phyloP scores from a whole-genome alignment of 2,797 vertebrate genomes.

The Neopelma chrysocephalum region DNA sequence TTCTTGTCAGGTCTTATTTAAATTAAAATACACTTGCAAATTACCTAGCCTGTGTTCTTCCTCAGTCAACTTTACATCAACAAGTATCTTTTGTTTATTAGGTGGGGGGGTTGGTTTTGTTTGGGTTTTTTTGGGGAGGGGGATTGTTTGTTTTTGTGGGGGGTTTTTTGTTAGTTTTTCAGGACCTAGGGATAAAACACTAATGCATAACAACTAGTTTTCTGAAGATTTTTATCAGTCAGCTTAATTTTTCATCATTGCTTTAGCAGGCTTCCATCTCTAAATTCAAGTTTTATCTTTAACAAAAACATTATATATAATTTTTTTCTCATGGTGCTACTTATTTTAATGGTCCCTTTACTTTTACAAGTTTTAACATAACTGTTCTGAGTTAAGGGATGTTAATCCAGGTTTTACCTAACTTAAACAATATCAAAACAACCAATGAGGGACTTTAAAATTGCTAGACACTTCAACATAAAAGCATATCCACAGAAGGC shows the following conservation, averaged over 20 bases:
- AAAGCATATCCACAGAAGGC: not conserved
- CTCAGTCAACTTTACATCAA: not conserved
- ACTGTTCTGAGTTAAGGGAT: not conserved
- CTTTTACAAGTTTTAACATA: not conserved
- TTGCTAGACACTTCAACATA: not conserved
- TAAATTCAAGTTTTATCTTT: not conserved
- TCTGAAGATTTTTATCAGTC: not conserved
- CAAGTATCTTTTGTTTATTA: not conserved
- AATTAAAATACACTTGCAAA: not conserved
- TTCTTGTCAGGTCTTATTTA: not conserved
- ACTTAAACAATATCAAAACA: not conserved
- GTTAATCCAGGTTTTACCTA: not conserved
- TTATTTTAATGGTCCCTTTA: not conserved
- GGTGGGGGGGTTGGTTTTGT: not conserved
- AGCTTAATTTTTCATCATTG: not conserved
- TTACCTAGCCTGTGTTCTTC: not conserved
- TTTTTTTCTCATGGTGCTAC: not conserved
- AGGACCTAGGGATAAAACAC: not conserved
- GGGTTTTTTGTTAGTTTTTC: not conserved
- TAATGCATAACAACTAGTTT: not conserved
- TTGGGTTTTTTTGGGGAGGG: rapidly evolving
- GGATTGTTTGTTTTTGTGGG: not conserved
- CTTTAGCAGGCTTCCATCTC: not conserved
- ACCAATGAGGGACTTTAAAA: not conserved
- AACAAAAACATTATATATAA: not conserved